Evolutionary conservation across 1,140 invertebrate species (phyloP), one percentile per base, ranked within the genome.

Genomic region (Sesamia nonagrioides): DNA sequence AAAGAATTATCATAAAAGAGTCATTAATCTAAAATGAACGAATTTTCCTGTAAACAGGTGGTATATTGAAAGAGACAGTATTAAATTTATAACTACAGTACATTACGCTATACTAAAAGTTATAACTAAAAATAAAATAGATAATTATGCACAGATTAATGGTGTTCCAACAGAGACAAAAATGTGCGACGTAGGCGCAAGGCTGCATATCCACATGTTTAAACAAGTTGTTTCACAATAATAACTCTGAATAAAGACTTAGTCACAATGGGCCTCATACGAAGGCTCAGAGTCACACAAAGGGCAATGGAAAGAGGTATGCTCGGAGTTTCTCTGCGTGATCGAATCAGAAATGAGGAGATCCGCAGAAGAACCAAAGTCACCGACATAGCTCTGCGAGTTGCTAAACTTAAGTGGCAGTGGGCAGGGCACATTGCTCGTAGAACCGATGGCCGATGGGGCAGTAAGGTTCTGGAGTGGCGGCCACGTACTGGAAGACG

Each of bases 211-310:
- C 6, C 66, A 69, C n/a, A 33, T 82, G 66, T 82, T 82, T 82
- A 35, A 75, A 82, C 80, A 82, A 78, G 54, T 77, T 73, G 74
- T 68, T 77, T 81, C 75, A 50, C 17, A 79, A 79, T 68, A 80
- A 80, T 35, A 76, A 60, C 50, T 73, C 42, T 69, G 11, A 21
- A 18, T 21, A 50, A 2, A 33, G 18, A 40, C 13, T 45, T 58
- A 21, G 33, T 13, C 6, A n/a, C n/a, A n/a, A n/a, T n/a, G n/a
- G n/a, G n/a, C n/a, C n/a, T n/a, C n/a, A n/a, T n/a, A n/a, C n/a
- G n/a, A n/a, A n/a, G n/a, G n/a, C n/a, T n/a, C n/a, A n/a, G n/a
- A n/a, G n/a, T n/a, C n/a, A n/a, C n/a, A n/a, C n/a, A n/a, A n/a
- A n/a, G n/a, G n/a, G n/a, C n/a, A n/a, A n/a, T n/a, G n/a, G n/a